Base-by-base conservation (phyloP, 2,113 vertebrate genomes). In the Hippocampus abdominalis region DNA sequence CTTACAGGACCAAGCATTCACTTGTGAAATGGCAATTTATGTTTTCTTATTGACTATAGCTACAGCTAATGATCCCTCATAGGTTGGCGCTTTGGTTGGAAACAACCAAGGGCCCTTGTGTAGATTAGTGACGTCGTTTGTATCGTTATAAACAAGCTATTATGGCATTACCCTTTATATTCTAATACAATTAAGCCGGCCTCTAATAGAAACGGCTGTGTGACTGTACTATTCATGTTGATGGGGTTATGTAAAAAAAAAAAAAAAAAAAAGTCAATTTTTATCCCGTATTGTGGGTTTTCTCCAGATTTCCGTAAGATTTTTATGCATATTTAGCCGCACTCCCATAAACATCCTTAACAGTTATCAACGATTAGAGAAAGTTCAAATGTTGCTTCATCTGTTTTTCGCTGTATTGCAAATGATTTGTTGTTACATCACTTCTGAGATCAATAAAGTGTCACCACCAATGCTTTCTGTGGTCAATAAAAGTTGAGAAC, bases 391-490 rank as follows among this genome's bases (percentile, higher is more conserved):
- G 48, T 69, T n/a, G 59, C 71, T 75, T 69, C 44, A 36, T 39
- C 39, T 25, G 23, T 73, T 48, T 63, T 32, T 76, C 62, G 36
- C 71, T 81, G 78, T 84, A 74, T 74, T 73, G 69, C 78, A 71
- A 71, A 71, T 81, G 69, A 80, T 70, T 74, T 76, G 70, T 76
- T 67, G 48, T 76, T 54, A 25, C 60, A 25, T 42, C 70, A 78
- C 71, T 66, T 60, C 62, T 57, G 60, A 76, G 75, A 72, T 84
- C 80, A 89, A 84, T 87, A 88, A 86, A 89, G 42, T 51, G 44
- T 80, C 60, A 61, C 23, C 0, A n/a, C 32, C 0, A 20, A 20
- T 60, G 27, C 10, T 4, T 66, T 3, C 29, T 42, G 27, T 65
- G 12, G 39, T 42, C 62, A 6, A n/a, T n/a, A n/a, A n/a, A 64